A percentile compares a stretch with the other conserved stretches of the same genome.
phyloP scores from a whole-genome alignment of 2,113 vertebrate species.

The Coturnix japonica region DNA sequence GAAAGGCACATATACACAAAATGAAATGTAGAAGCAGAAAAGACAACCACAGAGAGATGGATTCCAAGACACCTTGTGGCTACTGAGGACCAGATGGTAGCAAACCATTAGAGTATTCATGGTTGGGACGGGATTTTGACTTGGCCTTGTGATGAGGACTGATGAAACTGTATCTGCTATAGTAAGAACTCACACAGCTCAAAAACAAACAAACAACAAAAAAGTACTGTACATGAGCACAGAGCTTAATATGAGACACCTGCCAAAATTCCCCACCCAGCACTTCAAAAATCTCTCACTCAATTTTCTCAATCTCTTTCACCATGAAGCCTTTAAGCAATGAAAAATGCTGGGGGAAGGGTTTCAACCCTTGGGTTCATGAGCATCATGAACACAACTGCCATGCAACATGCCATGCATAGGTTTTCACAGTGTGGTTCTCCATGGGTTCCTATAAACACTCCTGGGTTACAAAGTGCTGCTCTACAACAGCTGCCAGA shows the following conservation, averaged over 20 bases:
- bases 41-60: background rate
- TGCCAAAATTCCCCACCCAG: background rate
- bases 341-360: rapidly evolving
- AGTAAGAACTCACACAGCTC: background rate
- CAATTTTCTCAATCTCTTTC: background rate
- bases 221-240: background rate
- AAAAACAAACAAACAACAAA: background rate
- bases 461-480: background rate
- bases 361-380: background rate
- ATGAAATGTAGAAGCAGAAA: background rate
- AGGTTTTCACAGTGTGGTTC: background rate
- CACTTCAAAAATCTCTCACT: background rate
- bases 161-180: background rate
- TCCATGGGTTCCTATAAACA: background rate
- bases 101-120: background rate
- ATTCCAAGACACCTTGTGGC: background rate
- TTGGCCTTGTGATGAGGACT: background rate
- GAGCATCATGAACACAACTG: rapidly evolving
- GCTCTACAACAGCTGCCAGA: background rate
- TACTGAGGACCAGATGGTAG: background rate
- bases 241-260: background rate
- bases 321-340: background rate
- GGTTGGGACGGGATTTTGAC: background rate
- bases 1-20: background rate
- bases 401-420: background rate